Base-by-base conservation (phyloP, 2,113 vertebrate genomes). In the crab-eating macaque (Macaca fascicularis) region DNA sequence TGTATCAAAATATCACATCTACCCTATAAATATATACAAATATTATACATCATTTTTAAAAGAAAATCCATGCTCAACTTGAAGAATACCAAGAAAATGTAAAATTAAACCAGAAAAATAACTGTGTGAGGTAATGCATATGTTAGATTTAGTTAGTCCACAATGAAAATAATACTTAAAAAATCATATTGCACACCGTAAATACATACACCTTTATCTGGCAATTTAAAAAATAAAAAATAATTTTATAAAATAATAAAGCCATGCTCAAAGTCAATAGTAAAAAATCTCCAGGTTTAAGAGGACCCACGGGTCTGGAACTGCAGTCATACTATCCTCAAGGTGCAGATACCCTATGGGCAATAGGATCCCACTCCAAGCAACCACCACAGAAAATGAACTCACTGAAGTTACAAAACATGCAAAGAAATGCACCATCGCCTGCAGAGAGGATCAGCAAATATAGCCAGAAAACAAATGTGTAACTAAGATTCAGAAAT, bases 331-430 rank as follows among this genome's bases (percentile, higher is more conserved):
- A 88, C n/a, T 52, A 80, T 38, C 17, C 11, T 45, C 35, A 70
- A 6, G 17, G 38, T 80, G 12, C 20, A 84, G 6, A 89, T 12
- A 69, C 35, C 16, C 57, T 83, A 92, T 30, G 6, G 38, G 82
- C 38, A 93, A 72, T 19, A 7, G 9, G 17, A 50, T 84, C 40
- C 43, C n/a, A 27, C 7, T 22, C 20, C 17, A 20, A 64, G 35
- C 38, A 84, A 75, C 3, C 10, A 67, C 25, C 35, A 90, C 7
- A 64, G 55, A 91, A 94, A 52, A 57, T 67, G 57, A 95, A 82
- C 57, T 80, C 48, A 82, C 35, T 64, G 84, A 76, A 61, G 67
- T 88, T 94, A 83, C 57, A 86, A 93, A 96, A 95, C 48, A 93
- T 8, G 45, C 70, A 94, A 90, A 19, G 14, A 70, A 87, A 50